phyloP scores from a whole-genome alignment of 2,113 vertebrate species.

The Pachycephala philippinensis region DNA sequence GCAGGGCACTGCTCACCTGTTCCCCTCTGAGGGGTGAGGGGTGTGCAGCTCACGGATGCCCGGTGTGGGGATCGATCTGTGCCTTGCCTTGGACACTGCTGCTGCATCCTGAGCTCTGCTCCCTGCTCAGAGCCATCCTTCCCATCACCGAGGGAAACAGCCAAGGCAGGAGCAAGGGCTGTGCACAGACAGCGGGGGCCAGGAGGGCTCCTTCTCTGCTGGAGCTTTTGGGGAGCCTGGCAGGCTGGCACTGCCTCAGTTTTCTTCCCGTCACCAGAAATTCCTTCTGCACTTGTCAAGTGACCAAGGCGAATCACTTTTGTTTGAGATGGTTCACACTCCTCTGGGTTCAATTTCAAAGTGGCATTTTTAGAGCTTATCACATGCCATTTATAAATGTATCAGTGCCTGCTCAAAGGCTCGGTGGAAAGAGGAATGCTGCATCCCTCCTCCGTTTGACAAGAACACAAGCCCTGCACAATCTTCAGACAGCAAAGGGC shows the following conservation, averaged over 20 bases:
- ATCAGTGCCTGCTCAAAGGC: slow-evolving; percentile 54
- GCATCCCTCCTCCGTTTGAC: neutral
- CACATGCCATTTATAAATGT: slow-evolving; percentile 50
- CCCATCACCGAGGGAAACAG: fast-evolving
- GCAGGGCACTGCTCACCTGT: neutral
- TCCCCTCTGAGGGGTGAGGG: neutral
- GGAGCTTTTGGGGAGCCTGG: neutral
- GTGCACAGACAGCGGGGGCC: neutral
- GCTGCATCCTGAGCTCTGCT: neutral
- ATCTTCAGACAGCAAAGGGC: slow-evolving; percentile 58
- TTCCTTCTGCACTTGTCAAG: neutral
- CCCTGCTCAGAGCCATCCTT: neutral
- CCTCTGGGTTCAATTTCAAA: slow-evolving; percentile 65
- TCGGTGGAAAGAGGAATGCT: neutral
- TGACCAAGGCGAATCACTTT: slow-evolving; percentile 36
- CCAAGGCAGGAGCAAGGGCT: neutral
- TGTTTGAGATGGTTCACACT: slow-evolving; percentile 50
- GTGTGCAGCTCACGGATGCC: neutral
- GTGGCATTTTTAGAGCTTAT: slow-evolving; percentile 67
- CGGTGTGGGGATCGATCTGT: no score
- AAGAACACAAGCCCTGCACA: slow-evolving; percentile 5
- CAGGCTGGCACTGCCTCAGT: fast-evolving
- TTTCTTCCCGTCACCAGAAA: neutral
- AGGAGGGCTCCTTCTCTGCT: neutral
- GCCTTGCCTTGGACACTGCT: neutral